phyloP scores from a whole-genome alignment of 2,113 vertebrate species.

The Dipodomys spectabilis region DNA sequence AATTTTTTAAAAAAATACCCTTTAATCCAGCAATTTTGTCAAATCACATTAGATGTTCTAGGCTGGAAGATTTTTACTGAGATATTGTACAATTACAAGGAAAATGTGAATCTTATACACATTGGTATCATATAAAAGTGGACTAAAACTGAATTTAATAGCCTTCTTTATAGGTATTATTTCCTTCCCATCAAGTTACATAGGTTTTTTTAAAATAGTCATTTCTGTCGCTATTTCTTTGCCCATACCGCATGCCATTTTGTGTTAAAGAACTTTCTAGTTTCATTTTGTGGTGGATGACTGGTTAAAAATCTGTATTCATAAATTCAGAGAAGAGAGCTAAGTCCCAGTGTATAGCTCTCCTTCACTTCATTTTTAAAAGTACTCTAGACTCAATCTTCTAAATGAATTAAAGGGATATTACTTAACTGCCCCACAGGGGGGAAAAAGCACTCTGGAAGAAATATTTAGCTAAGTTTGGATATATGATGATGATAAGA shows the following conservation, averaged over 20 bases:
- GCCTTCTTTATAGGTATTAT: background rate
- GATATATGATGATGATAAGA: background rate
- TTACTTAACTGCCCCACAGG: no score
- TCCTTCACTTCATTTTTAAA: background rate
- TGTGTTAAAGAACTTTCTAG: background rate
- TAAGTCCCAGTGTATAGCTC: background rate
- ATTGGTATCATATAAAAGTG: conserved; percentile 9
- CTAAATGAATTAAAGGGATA: no score
- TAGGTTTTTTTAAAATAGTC: no score
- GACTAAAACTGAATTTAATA: background rate
- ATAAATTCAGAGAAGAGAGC: background rate
- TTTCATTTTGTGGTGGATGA: conserved; percentile 9
- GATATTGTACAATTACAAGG: background rate
- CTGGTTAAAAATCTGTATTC: background rate
- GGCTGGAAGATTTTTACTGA: conserved; percentile 41
- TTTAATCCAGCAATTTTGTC: conserved; percentile 13
- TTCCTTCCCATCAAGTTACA: background rate
- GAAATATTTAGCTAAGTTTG: background rate
- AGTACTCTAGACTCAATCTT: background rate
- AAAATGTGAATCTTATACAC: conserved; percentile 15
- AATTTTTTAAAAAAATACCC: background rate
- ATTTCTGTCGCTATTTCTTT: background rate
- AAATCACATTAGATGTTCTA: conserved; percentile 5
- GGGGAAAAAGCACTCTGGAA: background rate
- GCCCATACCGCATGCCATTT: background rate